Base-by-base conservation (phyloP, 2,888 invertebrate species). In the Trilocha varians region DNA sequence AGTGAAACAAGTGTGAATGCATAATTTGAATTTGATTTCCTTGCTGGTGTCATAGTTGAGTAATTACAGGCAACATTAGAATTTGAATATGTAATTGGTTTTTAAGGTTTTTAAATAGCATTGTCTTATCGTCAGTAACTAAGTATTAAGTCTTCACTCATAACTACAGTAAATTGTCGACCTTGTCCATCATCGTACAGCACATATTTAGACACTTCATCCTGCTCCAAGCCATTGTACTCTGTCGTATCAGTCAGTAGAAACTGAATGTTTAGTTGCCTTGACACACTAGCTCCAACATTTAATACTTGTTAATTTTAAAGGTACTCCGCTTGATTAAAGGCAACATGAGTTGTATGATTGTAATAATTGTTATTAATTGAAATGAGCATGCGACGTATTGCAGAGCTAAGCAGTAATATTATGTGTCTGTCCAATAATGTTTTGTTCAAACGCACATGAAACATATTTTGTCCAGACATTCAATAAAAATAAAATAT, bases 121-220 rank as follows among this genome's bases (percentile, higher is more conserved):
- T 18, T 25, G 25, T 11, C 11, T 25, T 25, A 25, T 25, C 3
- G 2, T 25, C 25, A 6, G 25, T 25, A 25, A 25, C 25, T 9
- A 25, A 9, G 25, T 25, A 25, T 25, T 25, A 25, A 25, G 25
- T 11, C 25, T 25, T 25, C 25, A 25, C 25, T 9, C 11, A 25
- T 25, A 11, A 25, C 25, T 25, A 25, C 25, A 25, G 2, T 25
- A 25, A 25, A 25, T 37, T 45, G 13, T 44, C 46, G 48, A 46
- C 60, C 59, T 62, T 55, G 55, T 43, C 41, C 40, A 45, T 47
- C 38, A 44, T 50, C 51, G 42, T 44, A 49, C 38, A 49, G 45
- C 49, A 49, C 38, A 36, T 32, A 40, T 35, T 42, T 38, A 33
- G 35, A 32, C 35, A 34, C 25, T 15, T 18, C 42, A 38, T 42